A percentile compares a stretch with the other conserved stretches of the same genome.
These are phyloP conservation scores for Pseudorhiza aurosa DNA, from an alignment of 30 jellyfish, hydroid and myxozoan genomes.

Conservation along the genomic window DNA sequence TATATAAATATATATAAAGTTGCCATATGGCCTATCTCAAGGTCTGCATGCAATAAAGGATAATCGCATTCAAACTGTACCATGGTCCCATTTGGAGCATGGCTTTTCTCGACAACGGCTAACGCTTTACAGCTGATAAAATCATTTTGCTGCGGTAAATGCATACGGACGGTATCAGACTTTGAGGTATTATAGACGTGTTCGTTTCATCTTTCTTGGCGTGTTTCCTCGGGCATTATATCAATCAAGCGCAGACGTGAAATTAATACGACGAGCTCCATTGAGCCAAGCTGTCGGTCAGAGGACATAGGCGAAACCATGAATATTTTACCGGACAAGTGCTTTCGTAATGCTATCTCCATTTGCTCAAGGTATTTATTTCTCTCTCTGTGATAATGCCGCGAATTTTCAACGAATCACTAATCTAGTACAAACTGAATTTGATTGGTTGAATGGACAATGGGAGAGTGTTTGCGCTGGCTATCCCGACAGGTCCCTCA, in stretches of 20 bases:
- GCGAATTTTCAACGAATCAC: conserved; percentile 36
- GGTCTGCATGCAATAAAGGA: too few relatives aligned
- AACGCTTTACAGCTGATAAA: too few relatives aligned
- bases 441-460: conserved; percentile 48
- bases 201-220: not conserved
- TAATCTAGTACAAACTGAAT: conserved; percentile 50
- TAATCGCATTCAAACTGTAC: too few relatives aligned
- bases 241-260: too few relatives aligned
- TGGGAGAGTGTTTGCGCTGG: conserved; percentile 18
- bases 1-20: too few relatives aligned
- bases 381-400: conserved; percentile 36
- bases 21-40: too few relatives aligned
- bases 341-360: conserved; percentile 13
- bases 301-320: conserved; percentile 48
- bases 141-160: too few relatives aligned
- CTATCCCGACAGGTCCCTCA: conserved; percentile 40
- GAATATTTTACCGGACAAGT: conserved; percentile 3
- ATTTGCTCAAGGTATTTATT: conserved; percentile 22
- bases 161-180: not conserved
- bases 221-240: too few relatives aligned
- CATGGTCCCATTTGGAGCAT: too few relatives aligned
- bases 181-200: too few relatives aligned
- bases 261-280: too few relatives aligned
- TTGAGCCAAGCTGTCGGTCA: conserved; percentile 19
- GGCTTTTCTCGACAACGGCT: too few relatives aligned